phyloP scores from a whole-genome alignment of 2,113 vertebrate species.

The Todiramphus saurophagus region DNA sequence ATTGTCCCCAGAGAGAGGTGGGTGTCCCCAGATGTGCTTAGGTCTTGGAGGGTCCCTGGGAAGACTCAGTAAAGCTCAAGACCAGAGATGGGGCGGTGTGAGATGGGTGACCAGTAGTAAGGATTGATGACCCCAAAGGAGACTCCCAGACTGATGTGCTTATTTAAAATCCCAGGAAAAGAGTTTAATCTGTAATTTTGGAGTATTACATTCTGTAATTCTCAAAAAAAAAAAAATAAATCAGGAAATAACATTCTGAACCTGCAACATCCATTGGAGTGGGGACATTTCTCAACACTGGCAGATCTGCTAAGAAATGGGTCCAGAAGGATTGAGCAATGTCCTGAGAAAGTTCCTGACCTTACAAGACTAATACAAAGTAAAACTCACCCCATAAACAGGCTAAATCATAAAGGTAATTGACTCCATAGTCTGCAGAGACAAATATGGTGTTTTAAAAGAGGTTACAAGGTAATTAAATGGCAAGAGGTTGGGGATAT shows the following conservation, averaged over 20 bases:
- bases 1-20: not conserved
- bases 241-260: not conserved
- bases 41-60: not conserved
- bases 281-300: not conserved
- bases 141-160: rapidly evolving
- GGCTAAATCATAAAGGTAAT: not conserved
- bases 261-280: not conserved
- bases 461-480: not conserved
- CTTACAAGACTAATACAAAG: not conserved
- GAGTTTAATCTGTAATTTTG: not conserved
- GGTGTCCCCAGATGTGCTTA: not conserved
- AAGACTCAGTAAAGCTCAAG: not conserved
- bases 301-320: not conserved
- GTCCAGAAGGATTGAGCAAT: not conserved
- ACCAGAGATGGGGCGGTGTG: not conserved
- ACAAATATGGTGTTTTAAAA: rapidly evolving
- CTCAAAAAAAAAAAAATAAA: not conserved
- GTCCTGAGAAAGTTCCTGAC: constrained; percentile 6
- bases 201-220: not conserved
- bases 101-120: not conserved
- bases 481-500: not conserved
- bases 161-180: not conserved
- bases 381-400: not conserved
- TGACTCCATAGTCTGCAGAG: not conserved
- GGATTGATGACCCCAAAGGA: not conserved